phyloP scores from a whole-genome alignment of 2,113 vertebrate genomes.

The human region GRCh38 chr20:61658001-61658500 shows the following conservation, averaged over 20 bases:
- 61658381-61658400: accelerated
- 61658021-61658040: background rate
- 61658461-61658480: background rate
- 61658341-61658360: background rate
- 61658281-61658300: background rate
- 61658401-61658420: background rate
- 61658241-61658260: no score
- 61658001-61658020: background rate
- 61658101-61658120: background rate
- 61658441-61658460: background rate
- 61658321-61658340: no score
- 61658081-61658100: background rate
- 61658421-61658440: no score
- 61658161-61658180: background rate
- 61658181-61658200: background rate
- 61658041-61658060: background rate
- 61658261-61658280: no score
- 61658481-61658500: accelerated
- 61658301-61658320: no score
- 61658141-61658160: background rate
- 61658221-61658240: background rate
- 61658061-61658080: accelerated
- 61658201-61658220: background rate
- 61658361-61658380: background rate
- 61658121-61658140: background rate